Base-by-base conservation (phyloP, 1,140 invertebrate genomes). In the Leptopilina boulardi region DNA sequence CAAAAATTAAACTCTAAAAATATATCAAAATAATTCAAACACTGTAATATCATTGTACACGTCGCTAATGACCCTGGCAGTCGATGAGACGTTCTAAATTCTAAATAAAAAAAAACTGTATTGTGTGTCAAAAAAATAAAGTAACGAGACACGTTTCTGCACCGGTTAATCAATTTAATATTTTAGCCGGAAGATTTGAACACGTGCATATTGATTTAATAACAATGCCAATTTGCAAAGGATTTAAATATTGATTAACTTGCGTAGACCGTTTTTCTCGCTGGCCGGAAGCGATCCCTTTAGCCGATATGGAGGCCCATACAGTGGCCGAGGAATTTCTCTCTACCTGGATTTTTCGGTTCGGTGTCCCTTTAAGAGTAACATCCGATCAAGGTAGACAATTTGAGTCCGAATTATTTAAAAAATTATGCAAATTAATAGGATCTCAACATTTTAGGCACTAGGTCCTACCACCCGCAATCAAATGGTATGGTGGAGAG, bases 391-490 rank as follows among this genome's bases (percentile, higher is more conserved):
- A 77, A 23, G 75, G 75, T 0, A 11, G 19, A 4, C 75, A 77
- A 70, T 77, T 77, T 19, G 75, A 77, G n/a, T 72, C 75, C 6
- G 0, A 44, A 3, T n/a, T 77, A 15, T 77, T 77, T 70, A 3
- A 44, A 23, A 30, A 30, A 19, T 26, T 71, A 4, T 19, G 21
- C 13, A 42, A 44, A 13, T 13, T 77, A 4, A 42, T 34, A 10
- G 71, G 41, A 1, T 44, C 15, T 11, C 19, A 38, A 5, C 54
- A 38, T 3, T 10, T n/a, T 70, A 0, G 72, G 82, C 47, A 91
- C 88, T 0, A 87, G 89, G 3, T 66, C 87, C 1, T 90, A 88
- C 70, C 85, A 89, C 74, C 87, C 89, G 0, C 82, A 87, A 72
- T 73, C 81, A 0, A 90, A 89, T 76, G 88, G 87, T 4, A 70